Conservation (phyloP, 2,888 invertebrate species). For the Campaea margaritaria region DNA sequence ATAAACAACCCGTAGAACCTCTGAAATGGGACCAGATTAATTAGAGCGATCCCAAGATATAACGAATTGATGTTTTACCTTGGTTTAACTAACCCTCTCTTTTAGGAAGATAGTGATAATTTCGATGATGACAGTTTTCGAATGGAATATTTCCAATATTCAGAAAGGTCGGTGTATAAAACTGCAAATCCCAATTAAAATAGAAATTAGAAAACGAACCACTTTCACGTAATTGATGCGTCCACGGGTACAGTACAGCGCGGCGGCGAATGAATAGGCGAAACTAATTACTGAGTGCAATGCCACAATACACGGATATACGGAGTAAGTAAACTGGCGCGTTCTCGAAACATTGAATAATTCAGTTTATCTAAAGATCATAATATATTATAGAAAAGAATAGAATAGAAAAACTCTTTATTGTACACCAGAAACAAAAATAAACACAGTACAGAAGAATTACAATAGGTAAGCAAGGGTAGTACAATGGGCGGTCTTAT, state of each 20-base stretch:
- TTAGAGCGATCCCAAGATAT: not conserved
- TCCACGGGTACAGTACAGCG: conserved; percentile 50
- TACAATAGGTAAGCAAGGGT: too few relatives aligned
- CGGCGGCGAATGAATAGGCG: conserved; percentile 60
- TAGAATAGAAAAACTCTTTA: too few relatives aligned
- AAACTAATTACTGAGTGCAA: conserved; percentile 59
- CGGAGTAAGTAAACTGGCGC: conserved; percentile 7
- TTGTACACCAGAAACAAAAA: too few relatives aligned
- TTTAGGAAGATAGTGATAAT: too few relatives aligned
- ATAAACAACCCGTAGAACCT: not conserved
- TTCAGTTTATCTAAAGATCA: too few relatives aligned
- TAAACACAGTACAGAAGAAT: too few relatives aligned
- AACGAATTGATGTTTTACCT: too few relatives aligned
- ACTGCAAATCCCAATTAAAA: conserved; percentile 57
- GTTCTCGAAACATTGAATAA: not conserved
- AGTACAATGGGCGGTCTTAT: too few relatives aligned
- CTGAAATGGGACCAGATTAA: not conserved
- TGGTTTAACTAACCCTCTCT: too few relatives aligned
- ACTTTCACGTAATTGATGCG: conserved; percentile 72
- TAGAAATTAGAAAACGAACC: conserved; percentile 70
- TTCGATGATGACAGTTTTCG: too few relatives aligned
- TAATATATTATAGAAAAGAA: too few relatives aligned
- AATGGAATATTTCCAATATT: conserved; percentile 4
- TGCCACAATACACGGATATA: not conserved
- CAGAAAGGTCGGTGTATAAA: conserved; percentile 27